These are phyloP conservation scores for Girardia tigrina DNA, from an alignment of 2,888 invertebrate genomes.

Conservation along the genomic window DNA sequence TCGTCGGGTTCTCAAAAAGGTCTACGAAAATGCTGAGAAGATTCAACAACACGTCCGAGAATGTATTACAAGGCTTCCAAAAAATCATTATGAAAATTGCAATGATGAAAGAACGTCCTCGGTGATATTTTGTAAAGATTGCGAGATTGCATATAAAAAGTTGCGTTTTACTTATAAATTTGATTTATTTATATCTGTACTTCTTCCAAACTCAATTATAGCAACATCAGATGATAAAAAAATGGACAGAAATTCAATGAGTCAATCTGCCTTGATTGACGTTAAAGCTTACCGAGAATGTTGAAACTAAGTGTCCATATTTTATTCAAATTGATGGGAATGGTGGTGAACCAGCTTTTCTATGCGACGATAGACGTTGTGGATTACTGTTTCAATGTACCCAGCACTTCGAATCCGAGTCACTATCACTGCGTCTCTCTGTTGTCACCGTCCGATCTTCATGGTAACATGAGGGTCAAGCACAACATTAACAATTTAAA, in stretches of 20 bases:
- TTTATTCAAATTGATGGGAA: neutral
- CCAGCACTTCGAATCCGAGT: too few species aligned
- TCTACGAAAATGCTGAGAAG: neutral
- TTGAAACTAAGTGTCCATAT: slow-evolving; percentile 14
- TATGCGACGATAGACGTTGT: neutral
- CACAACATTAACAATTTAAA: too few species aligned
- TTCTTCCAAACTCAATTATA: neutral
- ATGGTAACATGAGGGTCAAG: too few species aligned
- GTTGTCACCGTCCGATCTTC: too few species aligned
- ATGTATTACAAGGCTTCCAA: neutral
- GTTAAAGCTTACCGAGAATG: neutral
- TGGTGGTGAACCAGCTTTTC: slow-evolving; percentile 10
- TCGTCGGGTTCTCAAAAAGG: neutral
- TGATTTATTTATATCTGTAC: neutral
- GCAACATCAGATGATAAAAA: neutral
- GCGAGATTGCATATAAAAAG: neutral
- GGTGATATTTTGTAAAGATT: slow-evolving; percentile 17
- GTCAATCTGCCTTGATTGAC: neutral
- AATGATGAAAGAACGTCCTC: neutral
- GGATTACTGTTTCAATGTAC: too few species aligned
- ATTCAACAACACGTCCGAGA: neutral
- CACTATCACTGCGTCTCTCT: too few species aligned
- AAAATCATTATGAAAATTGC: neutral
- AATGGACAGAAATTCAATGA: neutral
- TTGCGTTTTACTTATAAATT: slow-evolving; percentile 1